Percentiles rank a stretch among this genome's conserved stretches.
These are phyloP conservation scores for Cyphomyrus plagiostoma DNA, from an alignment of 2,113 vertebrate species.

Conservation along the genomic window DNA sequence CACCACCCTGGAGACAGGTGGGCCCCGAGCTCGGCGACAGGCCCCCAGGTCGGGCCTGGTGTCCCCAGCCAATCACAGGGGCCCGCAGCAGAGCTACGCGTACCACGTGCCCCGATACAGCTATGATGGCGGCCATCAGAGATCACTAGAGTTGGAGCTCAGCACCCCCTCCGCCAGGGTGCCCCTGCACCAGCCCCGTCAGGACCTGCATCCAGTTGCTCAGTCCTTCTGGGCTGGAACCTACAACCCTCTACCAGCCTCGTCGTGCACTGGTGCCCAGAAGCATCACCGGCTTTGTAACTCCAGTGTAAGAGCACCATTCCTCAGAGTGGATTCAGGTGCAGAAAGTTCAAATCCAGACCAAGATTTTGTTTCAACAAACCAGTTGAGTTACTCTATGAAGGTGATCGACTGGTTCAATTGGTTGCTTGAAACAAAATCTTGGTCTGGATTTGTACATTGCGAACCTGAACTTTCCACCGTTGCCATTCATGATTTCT, in stretches of 20 bases:
- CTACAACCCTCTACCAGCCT: constrained; percentile 48
- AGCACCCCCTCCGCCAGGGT: constrained; percentile 53
- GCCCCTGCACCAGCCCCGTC: constrained; percentile 64
- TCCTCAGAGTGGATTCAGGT: background rate
- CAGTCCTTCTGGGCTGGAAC: constrained; percentile 36
- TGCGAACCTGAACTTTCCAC: background rate
- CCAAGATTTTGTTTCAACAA: background rate
- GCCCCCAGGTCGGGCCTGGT: constrained; percentile 33
- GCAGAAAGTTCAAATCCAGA: background rate
- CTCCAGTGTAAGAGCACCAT: constrained; percentile 63
- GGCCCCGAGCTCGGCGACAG: constrained; percentile 57
- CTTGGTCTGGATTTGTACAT: background rate
- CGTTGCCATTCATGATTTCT: background rate
- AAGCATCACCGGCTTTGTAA: constrained; percentile 79
- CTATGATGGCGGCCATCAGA: constrained; percentile 26
- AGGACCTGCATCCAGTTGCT: constrained; percentile 42
- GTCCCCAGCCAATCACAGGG: constrained; percentile 21
- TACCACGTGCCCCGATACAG: constrained; percentile 10
- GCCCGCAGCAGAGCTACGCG: constrained; percentile 34
- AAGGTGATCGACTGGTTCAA: background rate
- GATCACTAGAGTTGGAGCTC: constrained; percentile 46
- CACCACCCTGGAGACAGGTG: constrained; percentile 38
- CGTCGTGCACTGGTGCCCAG: constrained; percentile 55
- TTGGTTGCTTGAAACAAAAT: background rate
- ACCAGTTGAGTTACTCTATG: background rate